Evolutionary conservation across 2,113 vertebrate genomes (phyloP).

Genomic region (Scartelaos histophorus): DNA sequence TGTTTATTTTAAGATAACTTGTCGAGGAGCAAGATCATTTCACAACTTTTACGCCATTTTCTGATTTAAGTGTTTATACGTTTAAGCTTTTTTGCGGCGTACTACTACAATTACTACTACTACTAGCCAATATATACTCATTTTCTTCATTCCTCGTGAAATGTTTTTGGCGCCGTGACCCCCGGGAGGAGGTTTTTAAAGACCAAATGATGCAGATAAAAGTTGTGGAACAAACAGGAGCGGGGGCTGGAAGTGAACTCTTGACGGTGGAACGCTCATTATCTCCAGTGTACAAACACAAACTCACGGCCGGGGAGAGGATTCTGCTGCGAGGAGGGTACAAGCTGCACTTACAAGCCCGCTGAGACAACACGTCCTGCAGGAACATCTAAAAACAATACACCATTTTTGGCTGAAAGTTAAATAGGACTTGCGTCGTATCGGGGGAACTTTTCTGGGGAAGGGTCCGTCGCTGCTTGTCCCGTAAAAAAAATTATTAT

Average conservation of each 20-base stretch:
- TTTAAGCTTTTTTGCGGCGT: too few species aligned
- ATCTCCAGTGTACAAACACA: conserved; percentile 10
- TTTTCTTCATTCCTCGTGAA: background rate
- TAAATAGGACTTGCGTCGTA: too few species aligned
- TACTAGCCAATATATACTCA: background rate
- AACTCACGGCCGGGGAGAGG: conserved; percentile 8
- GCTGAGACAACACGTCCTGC: background rate
- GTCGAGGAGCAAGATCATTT: too few species aligned
- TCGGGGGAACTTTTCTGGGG: too few species aligned
- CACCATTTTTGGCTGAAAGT: background rate
- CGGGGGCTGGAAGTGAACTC: background rate
- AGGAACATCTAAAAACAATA: conserved; percentile 8
- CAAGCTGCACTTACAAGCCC: background rate
- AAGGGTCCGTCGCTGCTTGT: too few species aligned
- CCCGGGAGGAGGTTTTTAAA: conserved; percentile 23
- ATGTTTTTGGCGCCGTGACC: conserved; percentile 8
- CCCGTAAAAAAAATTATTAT: too few species aligned
- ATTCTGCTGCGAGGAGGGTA: background rate
- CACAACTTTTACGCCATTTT: too few species aligned
- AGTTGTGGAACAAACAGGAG: background rate
- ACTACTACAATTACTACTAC: background rate
- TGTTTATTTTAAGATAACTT: too few species aligned
- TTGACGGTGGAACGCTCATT: conserved; percentile 24
- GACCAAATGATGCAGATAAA: conserved; percentile 8
- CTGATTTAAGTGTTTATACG: too few species aligned